phyloP scores from a whole-genome alignment of 2,113 vertebrate genomes.

The Aramus guarauna region DNA sequence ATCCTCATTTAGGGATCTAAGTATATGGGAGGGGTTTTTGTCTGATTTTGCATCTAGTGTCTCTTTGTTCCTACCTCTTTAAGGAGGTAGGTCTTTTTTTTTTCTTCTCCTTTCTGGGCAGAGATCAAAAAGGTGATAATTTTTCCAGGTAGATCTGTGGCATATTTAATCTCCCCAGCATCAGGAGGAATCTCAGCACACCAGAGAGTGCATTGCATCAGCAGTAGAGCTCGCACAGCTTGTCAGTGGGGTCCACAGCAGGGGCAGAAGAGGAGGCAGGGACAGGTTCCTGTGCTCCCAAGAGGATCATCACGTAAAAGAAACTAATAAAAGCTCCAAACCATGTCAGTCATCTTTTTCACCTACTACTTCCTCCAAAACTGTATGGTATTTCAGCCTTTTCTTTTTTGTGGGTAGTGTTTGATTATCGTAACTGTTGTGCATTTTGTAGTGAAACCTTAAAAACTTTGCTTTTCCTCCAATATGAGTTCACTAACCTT shows the following conservation, averaged over 20 bases:
- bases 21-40: background rate
- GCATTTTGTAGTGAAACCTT: background rate
- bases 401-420: background rate
- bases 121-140: background rate
- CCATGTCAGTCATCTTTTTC: background rate
- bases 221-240: background rate
- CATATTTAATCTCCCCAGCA: background rate
- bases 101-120: background rate
- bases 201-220: background rate
- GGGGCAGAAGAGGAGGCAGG: background rate
- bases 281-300: background rate
- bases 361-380: background rate
- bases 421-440: accelerated
- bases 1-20: background rate
- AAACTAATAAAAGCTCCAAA: background rate
- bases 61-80: background rate
- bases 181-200: background rate
- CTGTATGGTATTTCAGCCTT: background rate
- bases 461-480: background rate
- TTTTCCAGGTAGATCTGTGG: background rate
- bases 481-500: background rate
- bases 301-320: background rate
- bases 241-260: background rate
- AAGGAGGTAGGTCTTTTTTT: background rate
- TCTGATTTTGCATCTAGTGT: background rate